Evolutionary conservation across 2,797 vertebrate species (phyloP).

Genomic region (Capromys pilorides): DNA sequence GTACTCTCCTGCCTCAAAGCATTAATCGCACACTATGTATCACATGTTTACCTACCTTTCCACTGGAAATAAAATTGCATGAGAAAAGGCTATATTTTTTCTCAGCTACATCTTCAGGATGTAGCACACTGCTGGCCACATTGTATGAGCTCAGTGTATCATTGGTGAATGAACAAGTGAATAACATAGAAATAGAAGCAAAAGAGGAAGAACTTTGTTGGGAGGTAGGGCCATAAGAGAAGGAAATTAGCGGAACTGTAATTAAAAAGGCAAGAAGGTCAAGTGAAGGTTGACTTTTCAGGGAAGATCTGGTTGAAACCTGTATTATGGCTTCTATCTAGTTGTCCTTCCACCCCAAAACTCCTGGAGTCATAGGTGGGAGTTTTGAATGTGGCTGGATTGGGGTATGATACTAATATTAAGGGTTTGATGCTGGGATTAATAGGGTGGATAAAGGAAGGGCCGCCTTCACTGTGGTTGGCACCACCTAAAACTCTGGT

Average conservation of each 20-base stretch:
- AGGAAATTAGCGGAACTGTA: not conserved
- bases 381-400: not conserved
- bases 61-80: not conserved
- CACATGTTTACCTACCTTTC: not conserved
- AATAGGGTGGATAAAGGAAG: not conserved
- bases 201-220: not conserved
- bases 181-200: not conserved
- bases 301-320: not conserved
- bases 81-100: not conserved
- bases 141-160: not conserved
- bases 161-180: not conserved
- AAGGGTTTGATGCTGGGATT: not conserved
- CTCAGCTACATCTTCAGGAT: not conserved
- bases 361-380: not conserved
- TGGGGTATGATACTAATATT: not conserved
- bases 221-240: not conserved
- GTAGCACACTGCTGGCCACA: not conserved
- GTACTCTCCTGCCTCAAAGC: not conserved
- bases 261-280: not conserved
- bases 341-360: not conserved
- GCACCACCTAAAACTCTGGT: not conserved
- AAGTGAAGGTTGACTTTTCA: conserved; percentile 29
- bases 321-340: not conserved
- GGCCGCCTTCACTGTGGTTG: not conserved
- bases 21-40: conserved; percentile 1